Base-by-base conservation (phyloP, 2,797 vertebrate genomes). In the Macrochelys suwanniensis region DNA sequence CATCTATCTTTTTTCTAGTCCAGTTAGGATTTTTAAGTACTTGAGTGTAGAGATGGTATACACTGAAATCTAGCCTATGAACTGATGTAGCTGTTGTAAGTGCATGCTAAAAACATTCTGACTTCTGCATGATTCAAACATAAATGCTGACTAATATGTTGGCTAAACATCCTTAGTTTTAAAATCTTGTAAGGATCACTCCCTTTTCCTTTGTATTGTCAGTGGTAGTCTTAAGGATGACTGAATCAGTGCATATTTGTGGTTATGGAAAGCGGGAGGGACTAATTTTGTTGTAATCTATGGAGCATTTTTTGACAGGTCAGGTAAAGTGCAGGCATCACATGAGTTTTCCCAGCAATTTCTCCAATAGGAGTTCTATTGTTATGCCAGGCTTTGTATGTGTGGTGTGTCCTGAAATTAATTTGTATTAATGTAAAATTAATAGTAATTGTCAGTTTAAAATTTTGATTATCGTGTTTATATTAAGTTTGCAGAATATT, bases 401-500 rank as follows among this genome's bases (percentile, higher is more conserved):
- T 81, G 1, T 89, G 6, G 16, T 83, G 76, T 90, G 61, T 92
- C 59, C 49, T 90, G 33, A 82, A 94, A 93, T 50, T 42, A 79
- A 47, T 47, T 82, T 71, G 3, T 83, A 11, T 93, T 71, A 95
- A 50, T 47, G 92, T 88, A 84, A 90, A 45, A 87, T 91, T 65
- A 71, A 71, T 17, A 37, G n/a, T 76, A 78, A 57, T 78, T 81
- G 76, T 82, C 88, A n/a, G n/a, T 71, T 42, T 11, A 42, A 37
- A 71, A 37, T n/a, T 23, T 82, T 94, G 94, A 83, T 71, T 92
- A 45, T 90, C 77, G 15, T 17, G 31, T 83, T 94, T 92, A 85
- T 85, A 87, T 85, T 83, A 85, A 59, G 7, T 88, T 94, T 94
- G 71, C 77, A 91, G 83, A 94, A 88, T 77, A 93, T 77, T 23